Percentiles rank a stretch among this genome's conserved stretches.
Conservation (phyloP, 2,113 vertebrate species). For the Megaleporinus macrocephalus region DNA sequence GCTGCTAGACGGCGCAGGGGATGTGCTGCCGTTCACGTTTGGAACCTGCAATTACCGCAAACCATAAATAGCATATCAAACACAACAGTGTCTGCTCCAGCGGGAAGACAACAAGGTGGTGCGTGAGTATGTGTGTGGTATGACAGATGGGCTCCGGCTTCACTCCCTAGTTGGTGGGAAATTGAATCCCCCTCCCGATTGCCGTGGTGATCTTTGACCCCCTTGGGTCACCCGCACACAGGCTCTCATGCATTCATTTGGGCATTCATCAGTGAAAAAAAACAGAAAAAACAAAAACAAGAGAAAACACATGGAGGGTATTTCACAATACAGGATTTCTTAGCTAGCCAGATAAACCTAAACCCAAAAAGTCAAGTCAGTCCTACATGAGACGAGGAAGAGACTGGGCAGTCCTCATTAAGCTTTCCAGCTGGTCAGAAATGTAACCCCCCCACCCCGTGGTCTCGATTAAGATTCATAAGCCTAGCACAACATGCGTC, state of each 20-base stretch:
- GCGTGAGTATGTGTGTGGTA: slow-evolving; percentile 26
- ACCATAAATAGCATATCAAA: slow-evolving; percentile 41
- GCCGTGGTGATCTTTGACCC: slow-evolving; percentile 54
- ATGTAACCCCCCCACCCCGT: background rate
- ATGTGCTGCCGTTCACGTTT: slow-evolving; percentile 20
- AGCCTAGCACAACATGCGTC: background rate
- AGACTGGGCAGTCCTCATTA: background rate
- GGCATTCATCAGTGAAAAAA: slow-evolving; percentile 41
- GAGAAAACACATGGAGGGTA: slow-evolving; percentile 16
- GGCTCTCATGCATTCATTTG: slow-evolving; percentile 52
- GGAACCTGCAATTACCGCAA: slow-evolving; percentile 28
- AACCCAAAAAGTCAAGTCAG: background rate
- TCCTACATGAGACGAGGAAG: background rate
- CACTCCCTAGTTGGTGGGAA: slow-evolving; percentile 44
- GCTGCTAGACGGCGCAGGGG: background rate
- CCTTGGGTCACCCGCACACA: slow-evolving; percentile 46
- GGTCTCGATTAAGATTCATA: slow-evolving; percentile 53
- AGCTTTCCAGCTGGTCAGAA: background rate
- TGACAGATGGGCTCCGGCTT: slow-evolving; percentile 57
- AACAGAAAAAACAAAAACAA: slow-evolving; percentile 29
- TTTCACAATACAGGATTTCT: background rate
- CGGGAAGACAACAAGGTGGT: slow-evolving; percentile 9
- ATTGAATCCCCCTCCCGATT: slow-evolving; percentile 54
- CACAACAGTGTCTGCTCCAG: slow-evolving; percentile 9
- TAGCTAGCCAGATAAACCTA: background rate